Evolutionary conservation across 1,140 invertebrate genomes (phyloP).

Genomic region (Carcinoscorpius rotundicauda): DNA sequence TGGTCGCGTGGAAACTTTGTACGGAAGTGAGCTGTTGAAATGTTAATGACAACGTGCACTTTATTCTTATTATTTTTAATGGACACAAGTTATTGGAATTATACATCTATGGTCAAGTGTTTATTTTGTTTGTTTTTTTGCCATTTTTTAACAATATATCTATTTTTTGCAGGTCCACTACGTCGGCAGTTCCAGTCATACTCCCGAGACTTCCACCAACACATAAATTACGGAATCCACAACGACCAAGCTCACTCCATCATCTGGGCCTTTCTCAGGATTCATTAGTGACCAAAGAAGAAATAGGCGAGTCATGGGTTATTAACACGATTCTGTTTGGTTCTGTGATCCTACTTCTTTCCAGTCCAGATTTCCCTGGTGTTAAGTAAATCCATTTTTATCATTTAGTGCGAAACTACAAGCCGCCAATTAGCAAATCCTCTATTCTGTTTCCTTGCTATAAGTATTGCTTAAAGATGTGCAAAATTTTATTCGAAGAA

Average conservation of each 20-base stretch:
- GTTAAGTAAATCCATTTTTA: too few species aligned
- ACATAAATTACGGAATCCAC: constrained; percentile 22
- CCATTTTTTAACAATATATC: neutral
- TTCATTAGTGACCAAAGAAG: constrained; percentile 9
- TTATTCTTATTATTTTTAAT: neutral
- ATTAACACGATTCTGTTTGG: too few species aligned
- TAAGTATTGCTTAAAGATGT: too few species aligned
- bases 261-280: constrained; percentile 13
- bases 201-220: constrained; percentile 29
- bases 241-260: constrained; percentile 23
- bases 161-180: constrained; percentile 8
- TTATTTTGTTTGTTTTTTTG: neutral
- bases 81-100: neutral
- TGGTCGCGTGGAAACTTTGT: neutral
- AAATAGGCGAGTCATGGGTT: constrained; percentile 16
- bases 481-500: too few species aligned
- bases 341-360: too few species aligned
- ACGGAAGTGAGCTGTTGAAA: constrained; percentile 2
- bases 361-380: too few species aligned
- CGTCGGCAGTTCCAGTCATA: constrained; percentile 28
- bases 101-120: neutral
- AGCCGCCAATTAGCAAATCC: too few species aligned
- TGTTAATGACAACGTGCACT: neutral
- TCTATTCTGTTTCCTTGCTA: too few species aligned
- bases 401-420: too few species aligned